phyloP scores from a whole-genome alignment of 2,888 invertebrate genomes.

The Drosophila rubida region DNA sequence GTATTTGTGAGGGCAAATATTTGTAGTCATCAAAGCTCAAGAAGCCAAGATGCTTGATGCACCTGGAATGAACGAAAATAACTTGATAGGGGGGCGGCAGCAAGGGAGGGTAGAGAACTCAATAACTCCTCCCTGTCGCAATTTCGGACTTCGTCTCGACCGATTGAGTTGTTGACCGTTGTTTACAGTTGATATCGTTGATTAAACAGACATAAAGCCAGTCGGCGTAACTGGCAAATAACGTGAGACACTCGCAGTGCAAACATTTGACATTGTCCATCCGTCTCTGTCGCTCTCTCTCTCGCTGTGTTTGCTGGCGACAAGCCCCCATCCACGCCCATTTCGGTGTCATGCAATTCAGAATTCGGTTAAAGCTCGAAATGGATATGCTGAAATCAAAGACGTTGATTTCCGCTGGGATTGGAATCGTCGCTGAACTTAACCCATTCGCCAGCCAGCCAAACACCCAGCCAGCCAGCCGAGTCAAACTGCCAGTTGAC shows the following conservation, averaged over 20 bases:
- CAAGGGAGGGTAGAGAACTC: neutral
- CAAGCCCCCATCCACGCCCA: slow-evolving; percentile 24
- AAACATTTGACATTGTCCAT: slow-evolving; percentile 43
- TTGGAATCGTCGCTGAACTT: slow-evolving; percentile 62
- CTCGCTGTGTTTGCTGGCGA: neutral
- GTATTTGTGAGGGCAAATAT: slow-evolving; percentile 64
- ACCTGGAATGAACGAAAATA: slow-evolving; percentile 44
- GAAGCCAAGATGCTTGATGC: slow-evolving; percentile 74
- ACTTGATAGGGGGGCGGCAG: neutral
- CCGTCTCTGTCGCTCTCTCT: neutral
- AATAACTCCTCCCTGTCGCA: neutral
- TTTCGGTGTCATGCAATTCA: slow-evolving; percentile 29
- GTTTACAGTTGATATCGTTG: slow-evolving; percentile 70
- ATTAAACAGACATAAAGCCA: slow-evolving; percentile 72
- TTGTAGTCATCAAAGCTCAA: slow-evolving; percentile 63
- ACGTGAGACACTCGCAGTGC: slow-evolving; percentile 48
- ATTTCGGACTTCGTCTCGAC: neutral
- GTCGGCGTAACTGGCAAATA: slow-evolving; percentile 56
- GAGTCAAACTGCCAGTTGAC: slow-evolving; percentile 64
- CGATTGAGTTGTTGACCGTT: slow-evolving; percentile 62
- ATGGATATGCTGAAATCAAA: slow-evolving; percentile 79
- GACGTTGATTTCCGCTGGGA: slow-evolving; percentile 77
- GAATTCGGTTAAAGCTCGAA: slow-evolving; percentile 46
- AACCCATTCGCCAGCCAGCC: slow-evolving; percentile 52
- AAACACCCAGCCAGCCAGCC: slow-evolving; percentile 22